Conservation (phyloP, 2,888 invertebrate species). For the Drosophila fungiperda region DNA sequence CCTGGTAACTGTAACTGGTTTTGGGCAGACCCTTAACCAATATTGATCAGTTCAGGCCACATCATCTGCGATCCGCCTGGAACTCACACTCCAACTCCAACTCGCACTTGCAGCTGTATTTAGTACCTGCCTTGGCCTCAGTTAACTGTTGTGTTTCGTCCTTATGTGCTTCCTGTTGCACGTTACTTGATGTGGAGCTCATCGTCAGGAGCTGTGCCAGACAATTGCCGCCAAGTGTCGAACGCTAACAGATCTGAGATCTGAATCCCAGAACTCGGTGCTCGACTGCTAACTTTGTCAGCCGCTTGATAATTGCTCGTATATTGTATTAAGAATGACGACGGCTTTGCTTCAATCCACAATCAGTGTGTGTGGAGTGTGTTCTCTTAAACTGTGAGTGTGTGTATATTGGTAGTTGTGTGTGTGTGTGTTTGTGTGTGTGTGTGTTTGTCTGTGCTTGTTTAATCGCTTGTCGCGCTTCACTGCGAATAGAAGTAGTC, state of each 20-base stretch:
- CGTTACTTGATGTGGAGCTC: conserved; percentile 5
- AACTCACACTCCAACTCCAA: not conserved
- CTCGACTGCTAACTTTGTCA: conserved; percentile 55
- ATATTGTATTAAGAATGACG: conserved; percentile 62
- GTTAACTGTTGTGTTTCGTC: conserved; percentile 25
- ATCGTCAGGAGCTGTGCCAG: conserved; percentile 15
- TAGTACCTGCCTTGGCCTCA: conserved; percentile 69
- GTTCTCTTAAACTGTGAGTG: not conserved
- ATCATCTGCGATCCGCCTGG: not conserved
- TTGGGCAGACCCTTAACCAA: conserved; percentile 13
- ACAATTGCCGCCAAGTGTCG: conserved; percentile 2
- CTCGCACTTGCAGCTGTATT: not conserved
- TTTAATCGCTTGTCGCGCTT: conserved; percentile 51
- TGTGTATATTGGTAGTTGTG: not conserved
- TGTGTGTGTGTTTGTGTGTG: conserved; percentile 7
- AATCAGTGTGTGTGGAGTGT: conserved; percentile 25
- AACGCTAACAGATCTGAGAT: conserved; percentile 18
- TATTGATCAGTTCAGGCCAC: conserved; percentile 13
- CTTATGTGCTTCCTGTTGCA: conserved; percentile 4
- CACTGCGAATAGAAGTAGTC: conserved; percentile 26
- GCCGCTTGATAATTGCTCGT: conserved; percentile 68
- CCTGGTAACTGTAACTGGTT: conserved; percentile 39
- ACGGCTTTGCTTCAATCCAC: conserved; percentile 58
- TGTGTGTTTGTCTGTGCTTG: conserved; percentile 19
- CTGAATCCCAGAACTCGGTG: conserved; percentile 27